Percentiles rank a stretch among this genome's conserved stretches.
These are phyloP conservation scores for Phrynosoma blainvillii DNA, from an alignment of 2,113 vertebrate genomes.

Conservation along the genomic window DNA sequence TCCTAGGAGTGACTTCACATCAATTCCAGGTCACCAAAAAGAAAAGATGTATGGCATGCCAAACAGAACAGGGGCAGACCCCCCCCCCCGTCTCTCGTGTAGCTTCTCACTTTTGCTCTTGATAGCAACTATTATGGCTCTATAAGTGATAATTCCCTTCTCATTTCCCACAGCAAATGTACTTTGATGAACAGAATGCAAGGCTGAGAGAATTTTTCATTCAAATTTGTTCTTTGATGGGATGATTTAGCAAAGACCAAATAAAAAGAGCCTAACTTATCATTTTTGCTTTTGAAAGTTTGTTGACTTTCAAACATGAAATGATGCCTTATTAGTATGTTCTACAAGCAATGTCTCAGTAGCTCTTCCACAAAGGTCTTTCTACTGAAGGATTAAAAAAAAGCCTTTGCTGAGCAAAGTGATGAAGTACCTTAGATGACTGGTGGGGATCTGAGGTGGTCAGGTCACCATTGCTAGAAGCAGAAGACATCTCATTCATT, in stretches of 20 bases:
- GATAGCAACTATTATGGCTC: neutral
- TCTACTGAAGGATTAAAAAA: neutral
- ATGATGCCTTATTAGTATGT: neutral
- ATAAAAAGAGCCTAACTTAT: neutral
- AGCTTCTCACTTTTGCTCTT: too few relatives aligned
- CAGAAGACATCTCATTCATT: slow-evolving; percentile 27
- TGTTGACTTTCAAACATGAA: neutral
- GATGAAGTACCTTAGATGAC: neutral
- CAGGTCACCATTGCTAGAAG: slow-evolving; percentile 36
- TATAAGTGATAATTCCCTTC: neutral
- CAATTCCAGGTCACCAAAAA: too few relatives aligned
- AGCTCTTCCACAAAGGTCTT: neutral
- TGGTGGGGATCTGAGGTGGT: neutral
- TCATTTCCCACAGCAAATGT: neutral
- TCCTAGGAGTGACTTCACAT: too few relatives aligned
- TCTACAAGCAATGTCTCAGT: neutral
- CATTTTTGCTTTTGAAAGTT: fast-evolving
- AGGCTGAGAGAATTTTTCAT: neutral
- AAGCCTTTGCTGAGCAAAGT: neutral
- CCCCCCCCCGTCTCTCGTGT: too few relatives aligned
- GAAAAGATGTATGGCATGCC: too few relatives aligned
- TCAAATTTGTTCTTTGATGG: neutral
- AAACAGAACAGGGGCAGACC: too few relatives aligned
- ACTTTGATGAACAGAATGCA: neutral
- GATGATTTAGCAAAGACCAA: slow-evolving; percentile 10